Base-by-base conservation (phyloP, 2,113 vertebrate species). In the Ariopsis seemanni region DNA sequence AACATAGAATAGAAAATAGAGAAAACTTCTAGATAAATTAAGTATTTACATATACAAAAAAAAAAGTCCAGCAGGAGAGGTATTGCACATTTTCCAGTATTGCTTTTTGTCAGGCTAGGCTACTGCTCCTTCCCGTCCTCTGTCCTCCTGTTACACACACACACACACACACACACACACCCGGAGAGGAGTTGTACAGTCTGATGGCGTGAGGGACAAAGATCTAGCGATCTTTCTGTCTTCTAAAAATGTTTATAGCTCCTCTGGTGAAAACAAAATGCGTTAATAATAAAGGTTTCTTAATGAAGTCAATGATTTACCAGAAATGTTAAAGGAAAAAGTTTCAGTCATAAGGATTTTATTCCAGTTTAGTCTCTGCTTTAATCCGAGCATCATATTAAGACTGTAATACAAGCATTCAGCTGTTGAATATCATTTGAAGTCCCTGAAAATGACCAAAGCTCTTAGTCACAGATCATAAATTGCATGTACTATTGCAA, bases 381-480 rank as follows among this genome's bases (percentile, higher is more conserved):
- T 74, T 48, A 74, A 20, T 14, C 2, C 7, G 17, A 72, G 7
- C 60, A 17, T 65, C 10, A 79, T 80, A 27, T 67, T 80, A 62
- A 48, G 60, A n/a, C 60, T 82, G 60, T 14, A 83, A 11, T 27
- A 17, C 62, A 53, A 50, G 42, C 22, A 63, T 82, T 48, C 58
- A 82, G 30, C 5, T n/a, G 0, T n/a, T 50, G 57, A 82, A 63
- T 25, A 65, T 6, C 22, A 12, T 53, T 25, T 78, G 27, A 55
- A 79, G 14, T 57, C n/a, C 6, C 30, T 50, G 42, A 67, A 67
- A 83, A 27, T 79, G 34, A 80, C 25, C 50, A 55, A 65, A 80
- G 72, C 57, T 7, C 15, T 55, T 84, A 20, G 63, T 83, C 50
- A 50, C 67, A 17, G 27, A 34, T 85, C 71, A 75, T 74, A 85